A percentile compares a stretch with the other conserved stretches of the same genome.
phyloP scores from a whole-genome alignment of 2,113 vertebrate genomes.

The mouse (Mus musculus) region DNA sequence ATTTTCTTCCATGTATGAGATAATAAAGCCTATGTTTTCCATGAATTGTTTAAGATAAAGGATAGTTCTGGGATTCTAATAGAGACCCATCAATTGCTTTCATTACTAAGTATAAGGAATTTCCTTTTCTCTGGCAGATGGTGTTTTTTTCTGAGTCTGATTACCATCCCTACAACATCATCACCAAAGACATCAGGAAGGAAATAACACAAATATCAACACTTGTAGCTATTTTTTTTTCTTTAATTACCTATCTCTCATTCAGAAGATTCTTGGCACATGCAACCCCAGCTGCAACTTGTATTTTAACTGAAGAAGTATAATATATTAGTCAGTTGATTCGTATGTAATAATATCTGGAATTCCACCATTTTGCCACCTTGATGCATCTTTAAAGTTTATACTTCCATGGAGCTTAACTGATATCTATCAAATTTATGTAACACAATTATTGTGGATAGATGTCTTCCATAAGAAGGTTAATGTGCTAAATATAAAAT shows the following conservation, averaged over 20 bases:
- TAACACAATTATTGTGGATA: neutral
- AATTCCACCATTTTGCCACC: neutral
- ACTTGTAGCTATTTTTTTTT: neutral
- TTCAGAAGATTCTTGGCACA: neutral
- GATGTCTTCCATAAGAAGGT: neutral
- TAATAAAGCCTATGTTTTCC: neutral
- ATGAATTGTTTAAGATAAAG: neutral
- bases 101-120: neutral
- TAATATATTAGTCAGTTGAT: neutral
- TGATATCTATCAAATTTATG: neutral
- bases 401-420: neutral
- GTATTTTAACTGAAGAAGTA: neutral
- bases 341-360: neutral
- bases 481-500: neutral
- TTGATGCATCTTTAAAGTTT: neutral
- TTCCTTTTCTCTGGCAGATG: conserved; percentile 27
- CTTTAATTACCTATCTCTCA: neutral
- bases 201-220: neutral
- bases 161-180: neutral
- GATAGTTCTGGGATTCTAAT: neutral
- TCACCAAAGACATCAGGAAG: neutral
- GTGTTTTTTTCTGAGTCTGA: conserved; percentile 23
- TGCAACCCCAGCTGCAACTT: neutral
- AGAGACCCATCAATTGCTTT: neutral
- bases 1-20: neutral